phyloP scores from a whole-genome alignment of 2,113 vertebrate species.

The Mustela lutreola region DNA sequence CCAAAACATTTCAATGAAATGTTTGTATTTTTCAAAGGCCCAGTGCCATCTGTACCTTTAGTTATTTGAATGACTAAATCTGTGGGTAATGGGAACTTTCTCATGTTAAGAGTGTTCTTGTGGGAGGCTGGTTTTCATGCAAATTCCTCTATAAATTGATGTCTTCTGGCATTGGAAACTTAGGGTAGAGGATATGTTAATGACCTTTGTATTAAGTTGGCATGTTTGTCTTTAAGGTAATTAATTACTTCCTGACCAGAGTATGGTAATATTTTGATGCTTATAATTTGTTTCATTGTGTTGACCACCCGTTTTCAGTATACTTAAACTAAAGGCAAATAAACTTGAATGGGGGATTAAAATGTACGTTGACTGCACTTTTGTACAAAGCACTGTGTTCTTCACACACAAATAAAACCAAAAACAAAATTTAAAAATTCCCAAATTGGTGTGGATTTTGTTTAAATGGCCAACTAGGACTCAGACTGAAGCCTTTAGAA shows the following conservation, averaged over 20 bases:
- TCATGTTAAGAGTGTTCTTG: neutral
- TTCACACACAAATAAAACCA: neutral
- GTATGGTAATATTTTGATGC: neutral
- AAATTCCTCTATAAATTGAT: neutral
- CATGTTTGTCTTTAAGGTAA: neutral
- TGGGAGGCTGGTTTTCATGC: neutral
- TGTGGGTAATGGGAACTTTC: neutral
- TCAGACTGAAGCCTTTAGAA: neutral
- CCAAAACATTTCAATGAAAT: neutral
- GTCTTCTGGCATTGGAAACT: neutral
- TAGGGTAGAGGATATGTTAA: neutral
- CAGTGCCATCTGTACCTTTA: neutral
- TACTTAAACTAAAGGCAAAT: conserved; percentile 1
- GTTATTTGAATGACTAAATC: neutral
- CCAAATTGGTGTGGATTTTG: neutral
- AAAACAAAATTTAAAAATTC: neutral
- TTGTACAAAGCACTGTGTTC: neutral
- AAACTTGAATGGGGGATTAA: neutral
- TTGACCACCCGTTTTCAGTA: neutral
- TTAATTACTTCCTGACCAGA: neutral
- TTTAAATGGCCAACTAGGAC: neutral
- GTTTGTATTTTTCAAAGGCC: neutral
- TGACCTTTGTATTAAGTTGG: neutral
- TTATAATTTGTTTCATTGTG: neutral
- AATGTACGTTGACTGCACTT: neutral